These are phyloP conservation scores for Myotis vivesi DNA, from an alignment of 2,797 vertebrate genomes.

Conservation along the genomic window DNA sequence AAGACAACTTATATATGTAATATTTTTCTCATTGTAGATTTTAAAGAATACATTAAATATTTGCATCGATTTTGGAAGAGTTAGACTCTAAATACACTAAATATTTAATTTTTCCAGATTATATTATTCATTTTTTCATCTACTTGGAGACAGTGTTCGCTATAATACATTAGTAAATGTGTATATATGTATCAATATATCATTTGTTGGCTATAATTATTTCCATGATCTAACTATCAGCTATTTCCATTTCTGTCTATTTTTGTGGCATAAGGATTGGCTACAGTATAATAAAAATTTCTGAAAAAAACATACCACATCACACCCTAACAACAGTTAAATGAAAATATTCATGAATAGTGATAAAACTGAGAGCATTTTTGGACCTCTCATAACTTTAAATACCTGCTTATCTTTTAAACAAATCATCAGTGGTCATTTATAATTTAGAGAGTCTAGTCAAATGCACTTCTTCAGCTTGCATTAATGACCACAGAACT, in stretches of 20 bases:
- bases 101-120: neutral
- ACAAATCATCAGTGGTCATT: neutral
- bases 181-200: neutral
- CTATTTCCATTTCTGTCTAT: neutral
- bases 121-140: neutral
- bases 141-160: neutral
- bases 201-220: neutral
- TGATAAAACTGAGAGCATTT: neutral
- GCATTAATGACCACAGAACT: neutral
- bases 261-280: neutral
- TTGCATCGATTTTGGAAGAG: neutral
- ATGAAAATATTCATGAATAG: conserved; percentile 2
- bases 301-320: neutral
- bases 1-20: neutral
- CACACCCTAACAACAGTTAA: neutral
- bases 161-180: neutral
- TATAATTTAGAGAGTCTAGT: neutral
- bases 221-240: neutral
- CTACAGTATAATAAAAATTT: neutral
- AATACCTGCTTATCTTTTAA: conserved; percentile 3
- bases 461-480: neutral
- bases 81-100: neutral
- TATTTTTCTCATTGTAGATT: neutral
- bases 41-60: conserved; percentile 32
- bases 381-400: neutral